Base-by-base conservation (phyloP, 2,797 vertebrate genomes). In the Anguilla anguilla region DNA sequence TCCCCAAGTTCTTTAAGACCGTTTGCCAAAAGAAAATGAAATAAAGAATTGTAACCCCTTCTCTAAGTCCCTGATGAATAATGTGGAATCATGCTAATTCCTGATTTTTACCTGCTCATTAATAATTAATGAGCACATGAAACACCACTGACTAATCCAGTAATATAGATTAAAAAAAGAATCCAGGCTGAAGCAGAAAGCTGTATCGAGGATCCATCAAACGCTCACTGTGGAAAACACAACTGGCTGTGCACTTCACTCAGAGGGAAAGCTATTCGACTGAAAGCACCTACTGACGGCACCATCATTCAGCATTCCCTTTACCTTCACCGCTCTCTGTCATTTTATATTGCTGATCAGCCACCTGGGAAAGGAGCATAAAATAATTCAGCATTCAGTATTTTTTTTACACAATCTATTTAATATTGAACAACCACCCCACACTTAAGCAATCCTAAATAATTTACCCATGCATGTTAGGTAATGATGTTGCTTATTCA, bases 51-150 rank as follows among this genome's bases (percentile, higher is more conserved):
- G 83, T 83, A 53, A 85, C n/a, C 46, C 82, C n/a, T 13, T 46
- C 85, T 57, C 84, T 22, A 86, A 90, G 81, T 84, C 46, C n/a
- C 77, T 83, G 57, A 88, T 86, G 87, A 91, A 90, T 88, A 87
- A 91, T 77, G 28, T 35, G 9, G 88, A 92, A 92, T 89, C 74
- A 84, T 89, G 91, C 92, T 88, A 87, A 64, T 88, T 86, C 88
- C 2, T 51, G 86, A 90, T 92, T 89, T 90, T 91, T 90, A 86
- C 72, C 90, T 46, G 85, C 87, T 92, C 89, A 91, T 93, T 93
- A 93, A 92, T 93, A 89, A 92, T 93, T 90, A 90, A 92, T 92
- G 89, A 90, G 87, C 57, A 88, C 88, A 91, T 89, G 89, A 90
- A 87, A 89, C 86, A 79, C 74, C 74, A 85, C 87, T 83, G 46